Conservation (phyloP, 2,888 invertebrate species). For the Lithophane ornitopus region DNA sequence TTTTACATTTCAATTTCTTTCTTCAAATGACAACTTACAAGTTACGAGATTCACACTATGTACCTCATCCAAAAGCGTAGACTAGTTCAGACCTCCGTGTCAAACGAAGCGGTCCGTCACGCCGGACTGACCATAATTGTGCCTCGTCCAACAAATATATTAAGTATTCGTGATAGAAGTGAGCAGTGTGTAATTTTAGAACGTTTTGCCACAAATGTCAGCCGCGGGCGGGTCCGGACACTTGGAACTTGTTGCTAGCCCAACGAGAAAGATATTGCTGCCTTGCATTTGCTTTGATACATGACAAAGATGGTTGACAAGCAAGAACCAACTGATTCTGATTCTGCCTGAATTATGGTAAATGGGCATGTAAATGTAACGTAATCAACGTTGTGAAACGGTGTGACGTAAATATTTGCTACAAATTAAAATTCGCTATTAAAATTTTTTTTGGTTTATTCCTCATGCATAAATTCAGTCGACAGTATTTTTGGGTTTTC, state of each 20-base stretch:
- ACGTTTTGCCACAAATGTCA: slow-evolving; percentile 76
- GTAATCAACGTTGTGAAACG: slow-evolving; percentile 27
- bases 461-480: background rate
- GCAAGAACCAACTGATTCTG: too few relatives aligned
- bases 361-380: slow-evolving; percentile 10
- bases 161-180: slow-evolving; percentile 83
- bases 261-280: slow-evolving; percentile 60
- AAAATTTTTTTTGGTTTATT: slow-evolving; percentile 4
- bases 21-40: background rate
- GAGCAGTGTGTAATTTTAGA: slow-evolving; percentile 80
- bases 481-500: slow-evolving; percentile 2
- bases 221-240: slow-evolving; percentile 65
- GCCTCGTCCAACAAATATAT: slow-evolving; percentile 83
- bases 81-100: slow-evolving; percentile 70
- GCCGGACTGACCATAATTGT: slow-evolving; percentile 82
- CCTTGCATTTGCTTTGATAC: slow-evolving; percentile 35
- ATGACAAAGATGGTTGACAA: slow-evolving; percentile 10
- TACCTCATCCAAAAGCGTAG: slow-evolving; percentile 69
- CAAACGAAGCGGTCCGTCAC: slow-evolving; percentile 81
- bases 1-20: background rate
- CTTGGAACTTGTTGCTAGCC: slow-evolving; percentile 64
- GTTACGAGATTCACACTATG: slow-evolving; percentile 29
- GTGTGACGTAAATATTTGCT: slow-evolving; percentile 2
- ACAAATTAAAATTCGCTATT: background rate
- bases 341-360: too few relatives aligned